Percentiles rank a stretch among this genome's conserved stretches.
Conservation (phyloP, 2,888 invertebrate genomes). For the Bombylius discolor region DNA sequence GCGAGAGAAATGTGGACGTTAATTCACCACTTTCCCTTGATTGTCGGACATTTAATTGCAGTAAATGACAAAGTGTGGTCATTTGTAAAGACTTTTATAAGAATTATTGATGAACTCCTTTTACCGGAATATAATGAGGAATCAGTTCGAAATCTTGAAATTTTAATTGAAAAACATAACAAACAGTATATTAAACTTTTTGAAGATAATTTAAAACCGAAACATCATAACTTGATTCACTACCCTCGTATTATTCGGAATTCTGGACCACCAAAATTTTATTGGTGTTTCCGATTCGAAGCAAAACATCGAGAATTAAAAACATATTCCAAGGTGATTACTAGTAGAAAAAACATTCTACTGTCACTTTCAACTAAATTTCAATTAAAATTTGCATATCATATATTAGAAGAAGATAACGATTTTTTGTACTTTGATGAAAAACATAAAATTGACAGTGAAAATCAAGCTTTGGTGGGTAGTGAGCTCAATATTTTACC, state of each 20-base stretch:
- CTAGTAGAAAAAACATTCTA: no score
- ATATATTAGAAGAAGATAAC: neutral
- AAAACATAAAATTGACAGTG: neutral
- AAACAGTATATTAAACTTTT: no score
- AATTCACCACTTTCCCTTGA: constrained; percentile 10
- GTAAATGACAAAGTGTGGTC: constrained; percentile 10
- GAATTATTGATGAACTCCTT: neutral
- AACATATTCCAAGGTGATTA: no score
- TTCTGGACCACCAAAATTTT: no score
- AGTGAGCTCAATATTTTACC: no score
- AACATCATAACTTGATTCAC: no score
- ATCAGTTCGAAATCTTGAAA: no score
- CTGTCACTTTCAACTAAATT: no score
- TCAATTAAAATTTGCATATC: neutral
- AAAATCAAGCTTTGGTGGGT: no score
- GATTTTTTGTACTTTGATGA: neutral
- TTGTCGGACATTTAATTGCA: constrained; percentile 10
- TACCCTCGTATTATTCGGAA: neutral
- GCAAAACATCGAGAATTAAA: neutral
- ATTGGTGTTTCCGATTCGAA: neutral
- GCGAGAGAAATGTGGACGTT: constrained; percentile 15
- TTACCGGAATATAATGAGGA: no score
- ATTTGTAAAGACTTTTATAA: constrained; percentile 5
- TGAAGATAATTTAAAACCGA: no score
- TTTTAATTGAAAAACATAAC: no score